Evolutionary conservation across 1,140 invertebrate species (phyloP).

Genomic region (Dufourea novaeangliae): DNA sequence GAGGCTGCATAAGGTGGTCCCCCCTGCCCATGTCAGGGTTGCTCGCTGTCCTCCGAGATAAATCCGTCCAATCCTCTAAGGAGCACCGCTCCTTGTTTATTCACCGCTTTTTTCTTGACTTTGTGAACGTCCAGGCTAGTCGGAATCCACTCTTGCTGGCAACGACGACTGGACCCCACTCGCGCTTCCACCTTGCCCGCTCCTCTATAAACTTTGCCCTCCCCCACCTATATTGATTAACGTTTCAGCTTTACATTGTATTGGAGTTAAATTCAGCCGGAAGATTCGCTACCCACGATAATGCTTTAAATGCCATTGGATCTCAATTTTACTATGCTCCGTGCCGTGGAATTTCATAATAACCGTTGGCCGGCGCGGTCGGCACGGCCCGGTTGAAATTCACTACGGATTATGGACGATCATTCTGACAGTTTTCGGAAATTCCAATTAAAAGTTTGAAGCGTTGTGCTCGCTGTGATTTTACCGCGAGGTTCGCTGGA

Average conservation of each 20-base stretch:
- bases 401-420: conserved; percentile 31
- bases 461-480: too few species aligned
- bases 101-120: conserved; percentile 63
- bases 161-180: neutral
- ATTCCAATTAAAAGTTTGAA: conserved; percentile 38
- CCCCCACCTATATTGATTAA: conserved; percentile 31
- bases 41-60: conserved; percentile 57
- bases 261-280: conserved; percentile 11
- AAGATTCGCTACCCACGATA: conserved; percentile 14
- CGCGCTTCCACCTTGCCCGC: neutral
- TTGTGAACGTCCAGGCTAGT: neutral
- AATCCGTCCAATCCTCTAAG: conserved; percentile 63
- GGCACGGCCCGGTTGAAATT: conserved; percentile 17
- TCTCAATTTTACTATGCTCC: conserved; percentile 19
- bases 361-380: conserved; percentile 11
- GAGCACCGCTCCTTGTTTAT: conserved; percentile 65
- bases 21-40: conserved; percentile 60
- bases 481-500: neutral
- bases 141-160: neutral
- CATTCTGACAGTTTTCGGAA: conserved; percentile 4
- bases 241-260: conserved; percentile 8
- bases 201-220: neutral
- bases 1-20: conserved; percentile 66
- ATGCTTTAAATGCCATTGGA: conserved; percentile 7
- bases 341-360: conserved; percentile 50